A percentile compares a stretch with the other conserved stretches of the same genome.
Conservation (phyloP, 2,113 vertebrate species). For the Coptodon rendalli region DNA sequence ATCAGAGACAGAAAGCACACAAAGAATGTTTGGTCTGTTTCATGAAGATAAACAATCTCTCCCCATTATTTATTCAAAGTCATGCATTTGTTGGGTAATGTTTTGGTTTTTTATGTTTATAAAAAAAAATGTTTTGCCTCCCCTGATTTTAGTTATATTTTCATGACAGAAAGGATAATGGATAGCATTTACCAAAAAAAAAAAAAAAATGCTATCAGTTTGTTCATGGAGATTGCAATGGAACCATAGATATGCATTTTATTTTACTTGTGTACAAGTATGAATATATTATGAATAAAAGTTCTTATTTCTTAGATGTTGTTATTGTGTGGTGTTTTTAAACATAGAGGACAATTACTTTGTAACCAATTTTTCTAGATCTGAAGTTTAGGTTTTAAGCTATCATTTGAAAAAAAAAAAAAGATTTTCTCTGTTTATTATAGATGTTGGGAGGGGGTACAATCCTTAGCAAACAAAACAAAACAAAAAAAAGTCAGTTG, state of each 20-base stretch:
- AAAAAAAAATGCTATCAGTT: constrained; percentile 81
- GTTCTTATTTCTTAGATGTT: constrained; percentile 73
- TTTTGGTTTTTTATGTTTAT: constrained; percentile 78
- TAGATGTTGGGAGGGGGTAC: background rate
- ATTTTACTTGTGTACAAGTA: constrained; percentile 99
- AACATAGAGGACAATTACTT: background rate
- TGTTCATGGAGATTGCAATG: constrained; percentile 81
- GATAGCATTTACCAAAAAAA: constrained; percentile 85
- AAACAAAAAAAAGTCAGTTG: background rate
- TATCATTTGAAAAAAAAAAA: background rate
- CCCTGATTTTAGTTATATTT: constrained; percentile 69
- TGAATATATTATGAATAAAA: constrained; percentile 89
- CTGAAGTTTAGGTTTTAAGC: background rate
- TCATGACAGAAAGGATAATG: constrained; percentile 75
- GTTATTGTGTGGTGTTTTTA: constrained; percentile 30
- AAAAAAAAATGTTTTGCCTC: constrained; percentile 67
- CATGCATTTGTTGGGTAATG: constrained; percentile 78
- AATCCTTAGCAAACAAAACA: background rate
- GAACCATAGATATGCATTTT: constrained; percentile 97
- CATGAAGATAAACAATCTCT: constrained; percentile 49
- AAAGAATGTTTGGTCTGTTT: constrained; percentile 70
- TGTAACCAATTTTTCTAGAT: background rate
- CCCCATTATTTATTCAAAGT: constrained; percentile 73
- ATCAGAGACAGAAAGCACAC: constrained; percentile 52
- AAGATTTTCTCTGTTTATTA: background rate